A percentile compares a stretch with the other conserved stretches of the same genome.
Evolutionary conservation across 2,888 invertebrate genomes (phyloP).

Genomic region (Hanleya hanleyi): DNA sequence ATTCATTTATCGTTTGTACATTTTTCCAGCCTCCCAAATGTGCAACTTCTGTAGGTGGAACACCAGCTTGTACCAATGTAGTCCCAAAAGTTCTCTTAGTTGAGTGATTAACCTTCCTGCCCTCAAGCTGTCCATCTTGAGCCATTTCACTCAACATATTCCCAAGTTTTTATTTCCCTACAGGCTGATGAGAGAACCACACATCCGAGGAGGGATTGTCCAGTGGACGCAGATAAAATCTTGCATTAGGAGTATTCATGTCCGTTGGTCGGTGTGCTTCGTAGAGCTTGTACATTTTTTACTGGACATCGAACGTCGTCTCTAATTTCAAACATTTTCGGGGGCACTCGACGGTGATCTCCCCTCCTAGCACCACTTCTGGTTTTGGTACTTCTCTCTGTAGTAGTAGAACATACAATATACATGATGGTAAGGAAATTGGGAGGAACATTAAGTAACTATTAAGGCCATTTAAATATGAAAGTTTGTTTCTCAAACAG

Average conservation of each 20-base stretch:
- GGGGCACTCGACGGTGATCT: neutral
- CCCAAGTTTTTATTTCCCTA: conserved; percentile 18
- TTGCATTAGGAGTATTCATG: neutral
- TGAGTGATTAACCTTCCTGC: conserved; percentile 20
- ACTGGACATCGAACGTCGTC: neutral
- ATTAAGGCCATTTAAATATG: too few relatives aligned
- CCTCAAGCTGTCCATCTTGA: conserved; percentile 9
- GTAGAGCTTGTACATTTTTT: conserved; percentile 9
- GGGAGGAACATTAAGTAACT: too few relatives aligned
- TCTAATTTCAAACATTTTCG: neutral
- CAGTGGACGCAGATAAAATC: conserved; percentile 16
- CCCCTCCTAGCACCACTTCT: neutral
- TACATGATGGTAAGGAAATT: too few relatives aligned
- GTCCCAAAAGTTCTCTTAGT: conserved; percentile 24
- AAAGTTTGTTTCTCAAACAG: too few relatives aligned
- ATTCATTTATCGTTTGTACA: conserved; percentile 6
- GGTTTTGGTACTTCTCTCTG: neutral
- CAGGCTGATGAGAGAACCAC: conserved; percentile 14
- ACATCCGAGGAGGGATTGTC: neutral
- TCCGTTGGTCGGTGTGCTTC: conserved; percentile 6
- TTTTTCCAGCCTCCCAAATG: conserved; percentile 14
- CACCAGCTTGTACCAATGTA: conserved; percentile 16
- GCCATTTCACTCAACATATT: conserved; percentile 14
- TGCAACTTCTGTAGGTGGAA: conserved; percentile 17
- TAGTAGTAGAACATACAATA: too few relatives aligned